A percentile compares a stretch with the other conserved stretches of the same genome.
Conservation (phyloP, 37 sponge, comb jelly and placozoan genomes). For the Axinella damicornis region DNA sequence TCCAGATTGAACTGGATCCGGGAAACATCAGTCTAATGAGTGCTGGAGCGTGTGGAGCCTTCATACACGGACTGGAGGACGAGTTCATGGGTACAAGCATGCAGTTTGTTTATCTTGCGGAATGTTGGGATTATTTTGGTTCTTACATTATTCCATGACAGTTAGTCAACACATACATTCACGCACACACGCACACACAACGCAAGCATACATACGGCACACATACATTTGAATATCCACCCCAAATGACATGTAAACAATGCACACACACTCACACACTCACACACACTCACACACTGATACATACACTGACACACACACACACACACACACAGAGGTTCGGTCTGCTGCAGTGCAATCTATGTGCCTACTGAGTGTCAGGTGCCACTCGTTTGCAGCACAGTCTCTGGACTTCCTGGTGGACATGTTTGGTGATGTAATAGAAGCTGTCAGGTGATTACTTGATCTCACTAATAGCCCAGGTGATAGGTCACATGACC, state of each 20-base stretch:
- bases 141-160: no score
- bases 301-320: not conserved
- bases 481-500: no score
- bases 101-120: no score
- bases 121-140: no score
- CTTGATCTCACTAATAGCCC: no score
- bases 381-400: constrained; percentile 61
- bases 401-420: constrained; percentile 85
- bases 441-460: constrained; percentile 62
- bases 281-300: not conserved
- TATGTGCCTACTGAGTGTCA: constrained; percentile 67
- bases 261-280: no score
- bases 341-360: constrained; percentile 83
- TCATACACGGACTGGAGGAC: constrained; percentile 94
- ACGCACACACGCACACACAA: no score
- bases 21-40: constrained; percentile 76
- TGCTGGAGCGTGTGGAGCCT: constrained; percentile 94
- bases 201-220: no score
- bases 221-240: no score
- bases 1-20: constrained; percentile 65
- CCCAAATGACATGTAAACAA: no score
- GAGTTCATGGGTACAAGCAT: no score
- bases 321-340: constrained; percentile 64
- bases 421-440: constrained; percentile 97
- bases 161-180: no score